Percentiles rank a stretch among this genome's conserved stretches.
These are phyloP conservation scores for Mya arenaria DNA, from an alignment of 1,140 invertebrate genomes.

Conservation along the genomic window DNA sequence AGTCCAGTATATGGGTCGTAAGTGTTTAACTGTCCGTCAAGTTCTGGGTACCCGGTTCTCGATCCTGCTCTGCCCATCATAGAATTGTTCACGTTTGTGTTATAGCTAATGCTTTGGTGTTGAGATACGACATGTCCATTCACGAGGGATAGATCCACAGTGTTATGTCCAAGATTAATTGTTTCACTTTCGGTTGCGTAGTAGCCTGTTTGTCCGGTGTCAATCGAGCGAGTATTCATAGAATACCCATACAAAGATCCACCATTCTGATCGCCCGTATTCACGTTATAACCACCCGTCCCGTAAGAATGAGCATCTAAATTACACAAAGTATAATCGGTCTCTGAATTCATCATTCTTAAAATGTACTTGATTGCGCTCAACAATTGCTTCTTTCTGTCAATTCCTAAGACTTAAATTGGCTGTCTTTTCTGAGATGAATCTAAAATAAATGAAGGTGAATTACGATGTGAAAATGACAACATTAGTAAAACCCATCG, in stretches of 20 bases:
- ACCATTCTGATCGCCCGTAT: conserved; percentile 61
- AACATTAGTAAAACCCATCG: conserved; percentile 68
- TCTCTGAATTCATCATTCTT: conserved; percentile 75
- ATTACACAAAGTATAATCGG: conserved; percentile 75
- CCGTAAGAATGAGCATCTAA: conserved; percentile 74
- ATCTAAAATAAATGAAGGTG: conserved; percentile 79
- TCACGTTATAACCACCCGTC: conserved; percentile 62
- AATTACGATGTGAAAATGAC: conserved; percentile 76
- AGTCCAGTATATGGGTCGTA: conserved; percentile 62
- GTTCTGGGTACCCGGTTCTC: conserved; percentile 62
- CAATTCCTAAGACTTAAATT: conserved; percentile 69
- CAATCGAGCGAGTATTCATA: conserved; percentile 69
- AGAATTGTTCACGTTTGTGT: conserved; percentile 56
- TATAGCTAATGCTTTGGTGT: conserved; percentile 50
- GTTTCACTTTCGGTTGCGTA: conserved; percentile 66
- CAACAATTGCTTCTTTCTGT: conserved; percentile 48
- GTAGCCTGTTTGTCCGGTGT: conserved; percentile 71
- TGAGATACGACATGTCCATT: conserved; percentile 62
- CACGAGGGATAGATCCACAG: conserved; percentile 64
- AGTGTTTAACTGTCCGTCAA: conserved; percentile 64
- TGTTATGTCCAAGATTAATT: conserved; percentile 44
- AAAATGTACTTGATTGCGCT: conserved; percentile 19
- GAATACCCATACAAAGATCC: conserved; percentile 68
- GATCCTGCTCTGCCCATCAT: conserved; percentile 59
- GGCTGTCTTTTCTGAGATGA: conserved; percentile 76